phyloP scores from a whole-genome alignment of 2,113 vertebrate genomes.

The Macrotis lagotis region DNA sequence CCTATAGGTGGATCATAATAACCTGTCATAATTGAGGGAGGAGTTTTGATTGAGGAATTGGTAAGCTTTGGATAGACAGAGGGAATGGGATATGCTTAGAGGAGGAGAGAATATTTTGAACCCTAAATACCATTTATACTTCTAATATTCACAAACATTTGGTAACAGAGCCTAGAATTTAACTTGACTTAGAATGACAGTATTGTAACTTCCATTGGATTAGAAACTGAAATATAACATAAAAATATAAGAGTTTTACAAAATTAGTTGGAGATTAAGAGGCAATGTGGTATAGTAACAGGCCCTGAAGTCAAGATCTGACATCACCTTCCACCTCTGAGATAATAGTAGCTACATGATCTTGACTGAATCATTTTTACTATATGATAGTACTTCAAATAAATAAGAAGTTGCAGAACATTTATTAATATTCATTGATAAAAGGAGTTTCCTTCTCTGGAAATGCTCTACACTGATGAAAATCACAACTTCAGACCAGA shows the following conservation, averaged over 20 bases:
- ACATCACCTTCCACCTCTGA: background rate
- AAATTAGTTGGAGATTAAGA: background rate
- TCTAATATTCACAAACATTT: background rate
- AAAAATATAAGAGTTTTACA: background rate
- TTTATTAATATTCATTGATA: background rate
- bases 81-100: background rate
- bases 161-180: background rate
- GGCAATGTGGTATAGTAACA: background rate
- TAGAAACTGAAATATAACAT: background rate
- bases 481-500: background rate
- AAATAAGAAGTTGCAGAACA: background rate
- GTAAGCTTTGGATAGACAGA: background rate
- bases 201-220: background rate
- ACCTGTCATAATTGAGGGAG: background rate
- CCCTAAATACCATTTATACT: background rate
- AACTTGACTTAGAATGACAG: background rate
- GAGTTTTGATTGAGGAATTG: background rate
- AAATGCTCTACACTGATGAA: background rate
- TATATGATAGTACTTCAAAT: background rate
- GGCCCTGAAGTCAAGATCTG: background rate
- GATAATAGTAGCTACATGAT: background rate
- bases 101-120: background rate
- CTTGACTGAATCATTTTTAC: background rate
- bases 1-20: background rate
- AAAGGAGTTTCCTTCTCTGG: background rate